Evolutionary conservation across 92 coral and sea anemone species (phyloP), one percentile per base, ranked within the genome.

Genomic region (Palythoa caribaeorum): DNA sequence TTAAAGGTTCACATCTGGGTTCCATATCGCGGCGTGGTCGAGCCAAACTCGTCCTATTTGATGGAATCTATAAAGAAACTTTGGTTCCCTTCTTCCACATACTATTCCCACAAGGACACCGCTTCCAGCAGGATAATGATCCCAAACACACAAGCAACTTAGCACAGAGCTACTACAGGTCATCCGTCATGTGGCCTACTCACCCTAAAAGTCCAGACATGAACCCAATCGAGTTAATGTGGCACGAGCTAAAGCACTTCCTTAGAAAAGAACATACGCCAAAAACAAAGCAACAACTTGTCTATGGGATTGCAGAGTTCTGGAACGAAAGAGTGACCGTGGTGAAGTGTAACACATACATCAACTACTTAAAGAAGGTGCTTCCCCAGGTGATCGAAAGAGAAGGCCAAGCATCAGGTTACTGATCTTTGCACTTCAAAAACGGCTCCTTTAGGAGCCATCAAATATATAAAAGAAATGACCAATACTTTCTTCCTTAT

Each of bases 401-500:
- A 15, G 62, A 54, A 15, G 13, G 62, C 9, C 62, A 1, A 54
- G 62, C 62, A 54, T 54, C 17, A 54, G 62, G 62, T 2, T 54
- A 54, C 62, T 54, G 62, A 54, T 54, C 62, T 54, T 54, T 54
- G 62, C 62, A 54, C 62, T 54, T 54, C 17, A 44, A 73, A 73
- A 73, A 40, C 52, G 77, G 94, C 92, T 92, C 92, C 91, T 92
- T 92, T 92, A 92, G 91, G 92, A 92, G 94, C 94, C 94, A 92
- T 81, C 92, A 92, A 81, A 69, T 84, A 53, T 40, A 78, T 63
- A 81, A 81, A 81, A 81, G 59, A 73, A 1, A 74, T 47, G 55
- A 74, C 57, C 8, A 55, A 55, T 44, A 44, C 62, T 54, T 54
- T 5, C 62, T 54, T 54, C 62, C 62, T 54, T 54, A 54, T 54